Evolutionary conservation across 2,797 vertebrate species (phyloP), one percentile per base, ranked within the genome.

Genomic region (Tadarida brasiliensis): DNA sequence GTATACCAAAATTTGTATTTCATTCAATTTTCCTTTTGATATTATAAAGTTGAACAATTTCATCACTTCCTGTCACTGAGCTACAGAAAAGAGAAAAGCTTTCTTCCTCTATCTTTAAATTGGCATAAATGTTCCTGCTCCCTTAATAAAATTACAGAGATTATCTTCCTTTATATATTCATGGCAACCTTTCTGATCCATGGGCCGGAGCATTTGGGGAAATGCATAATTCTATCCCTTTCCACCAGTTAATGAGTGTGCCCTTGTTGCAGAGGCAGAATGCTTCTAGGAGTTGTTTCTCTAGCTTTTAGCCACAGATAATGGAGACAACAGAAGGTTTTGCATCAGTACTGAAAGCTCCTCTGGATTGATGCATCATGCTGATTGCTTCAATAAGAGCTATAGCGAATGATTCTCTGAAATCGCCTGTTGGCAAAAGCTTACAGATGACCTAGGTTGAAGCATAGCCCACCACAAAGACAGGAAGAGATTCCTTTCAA

Each of bases 401-500:
- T 30, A 17, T 1, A 82, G 16, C 63, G 63, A 95, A 35, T 68
- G 33, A 67, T 88, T 73, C 81, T 87, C 71, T 90, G 80, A 95
- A 87, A 95, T 70, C 51, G 39, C 39, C 51, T 78, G 12, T 49
- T 78, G 16, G 17, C 77, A 56, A 88, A 63, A 78, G 51, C 35
- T 33, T 11, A 49, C 3, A 19, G 17, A 35, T 84, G 68, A 83
- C 47, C n/a, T 57, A 26, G 56, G 11, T 71, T 0, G 2, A 57
- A 26, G 6, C 20, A 56, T 2, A 83, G 30, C 26, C 51, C 35
- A 35, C 35, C 17, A 10, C 28, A 94, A 63, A 95, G 54, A 93
- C 81, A 94, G 83, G 59, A 91, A 95, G 74, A 56, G 44, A 57
- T 88, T 47, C 11, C 33, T 95, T 94, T 94, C 84, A 88, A 87